Base-by-base conservation (phyloP, 1,140 invertebrate species). In the Drosophila asahinai region DNA sequence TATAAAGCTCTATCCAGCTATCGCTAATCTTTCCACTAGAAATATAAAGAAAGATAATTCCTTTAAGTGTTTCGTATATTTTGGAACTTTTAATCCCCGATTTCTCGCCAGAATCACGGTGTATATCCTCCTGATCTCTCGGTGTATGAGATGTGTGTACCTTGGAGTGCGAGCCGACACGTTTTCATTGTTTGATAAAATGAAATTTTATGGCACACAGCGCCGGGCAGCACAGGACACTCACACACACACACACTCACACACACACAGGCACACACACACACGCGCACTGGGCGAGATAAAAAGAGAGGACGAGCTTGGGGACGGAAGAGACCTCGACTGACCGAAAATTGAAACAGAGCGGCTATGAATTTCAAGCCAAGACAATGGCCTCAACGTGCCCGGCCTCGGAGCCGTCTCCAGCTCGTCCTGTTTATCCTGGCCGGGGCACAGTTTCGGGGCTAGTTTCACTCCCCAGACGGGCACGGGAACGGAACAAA, bases 101-200 rank as follows among this genome's bases (percentile, higher is more conserved):
- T 5, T 30, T 3, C 3, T 17, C 2, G 1, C 11, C 11, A 8
- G 0, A 12, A 19, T 52, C n/a, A 14, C 12, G 0, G 7, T 2
- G 6, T 15, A 14, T 12, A 22, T 22, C 1, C 45, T 1, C 12
- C 8, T 12, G 0, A 52, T 36, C 45, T 14, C 22, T 22, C 4
- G 0, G 27, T 68, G 49, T 30, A 45, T 8, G 27, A 45, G 57
- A 38, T 58, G 45, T 51, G 36, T 42, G 55, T 43, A 60, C 43
- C 54, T 72, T 36, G 55, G 55, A 71, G 75, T 71, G 78, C 60
- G 57, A 79, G 79, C 45, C 74, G 60, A 89, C 84, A 90, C 84
- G 84, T 89, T 89, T 90, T 84, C 84, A 90, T 84, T 89, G 84
- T 79, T 89, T 84, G 74, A 84, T 89, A 89, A 84, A 89, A 89